A percentile compares a stretch with the other conserved stretches of the same genome.
phyloP scores from a whole-genome alignment of 2,113 vertebrate genomes.

The Parus major region DNA sequence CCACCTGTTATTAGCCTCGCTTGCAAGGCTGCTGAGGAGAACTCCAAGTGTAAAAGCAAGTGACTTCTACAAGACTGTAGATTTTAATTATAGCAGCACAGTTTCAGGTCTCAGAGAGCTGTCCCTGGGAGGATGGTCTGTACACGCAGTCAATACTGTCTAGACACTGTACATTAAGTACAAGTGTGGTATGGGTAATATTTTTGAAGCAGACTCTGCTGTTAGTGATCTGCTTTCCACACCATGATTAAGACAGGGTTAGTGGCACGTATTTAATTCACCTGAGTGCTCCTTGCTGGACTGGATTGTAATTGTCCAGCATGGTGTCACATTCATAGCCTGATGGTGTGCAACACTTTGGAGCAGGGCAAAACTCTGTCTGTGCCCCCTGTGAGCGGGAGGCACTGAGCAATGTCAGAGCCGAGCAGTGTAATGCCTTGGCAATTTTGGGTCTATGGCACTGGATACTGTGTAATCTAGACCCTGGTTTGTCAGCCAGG shows the following conservation, averaged over 20 bases:
- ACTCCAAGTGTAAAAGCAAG: not conserved
- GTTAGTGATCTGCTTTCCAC: not conserved
- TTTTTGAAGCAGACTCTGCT: not conserved
- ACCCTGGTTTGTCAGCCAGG: not conserved
- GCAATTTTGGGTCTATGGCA: not conserved
- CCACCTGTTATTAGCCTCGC: rapidly evolving
- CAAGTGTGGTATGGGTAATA: not conserved
- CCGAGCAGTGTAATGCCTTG: not conserved
- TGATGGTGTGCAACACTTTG: rapidly evolving
- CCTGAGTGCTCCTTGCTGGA: not conserved
- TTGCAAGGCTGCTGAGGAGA: not conserved
- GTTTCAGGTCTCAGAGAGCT: not conserved
- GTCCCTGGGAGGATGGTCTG: not conserved
- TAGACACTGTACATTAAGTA: not conserved
- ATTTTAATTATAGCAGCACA: not conserved
- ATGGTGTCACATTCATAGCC: not conserved
- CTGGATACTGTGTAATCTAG: too few species aligned
- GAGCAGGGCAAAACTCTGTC: not conserved
- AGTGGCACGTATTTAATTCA: rapidly evolving
- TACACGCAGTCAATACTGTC: not conserved
- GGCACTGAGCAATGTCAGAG: not conserved
- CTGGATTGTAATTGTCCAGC: not conserved
- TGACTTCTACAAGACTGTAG: not conserved
- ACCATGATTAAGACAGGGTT: rapidly evolving
- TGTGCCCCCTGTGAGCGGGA: not conserved